Percentiles rank a stretch among this genome's conserved stretches.
These are phyloP conservation scores for Microcaecilia unicolor DNA, from an alignment of 2,797 vertebrate species.

Conservation along the genomic window DNA sequence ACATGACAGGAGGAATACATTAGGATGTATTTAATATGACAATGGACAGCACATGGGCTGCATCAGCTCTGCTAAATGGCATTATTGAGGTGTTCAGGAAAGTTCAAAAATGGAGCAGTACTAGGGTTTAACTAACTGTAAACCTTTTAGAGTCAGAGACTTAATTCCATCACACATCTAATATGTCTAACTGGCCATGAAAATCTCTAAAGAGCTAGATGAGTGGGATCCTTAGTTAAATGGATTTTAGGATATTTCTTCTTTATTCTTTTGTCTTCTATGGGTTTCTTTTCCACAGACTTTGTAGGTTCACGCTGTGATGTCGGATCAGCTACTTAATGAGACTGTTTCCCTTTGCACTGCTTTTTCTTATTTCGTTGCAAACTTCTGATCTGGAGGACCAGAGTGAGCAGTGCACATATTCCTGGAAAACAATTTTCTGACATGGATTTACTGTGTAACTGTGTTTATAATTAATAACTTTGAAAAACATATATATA, in stretches of 20 bases:
- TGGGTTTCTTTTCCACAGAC: slow-evolving; percentile 2
- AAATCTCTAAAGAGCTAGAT: too few relatives aligned
- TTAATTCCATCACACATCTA: too few relatives aligned
- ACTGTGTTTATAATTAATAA: slow-evolving; percentile 13
- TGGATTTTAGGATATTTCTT: slow-evolving; percentile 6
- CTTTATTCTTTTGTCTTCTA: slow-evolving; percentile 2
- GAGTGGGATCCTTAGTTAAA: too few relatives aligned
- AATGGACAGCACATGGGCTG: too few relatives aligned
- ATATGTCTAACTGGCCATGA: too few relatives aligned
- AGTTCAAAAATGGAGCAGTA: too few relatives aligned
- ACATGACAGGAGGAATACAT: slow-evolving; percentile 8
- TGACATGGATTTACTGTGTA: background rate
- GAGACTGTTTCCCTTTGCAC: slow-evolving; percentile 4
- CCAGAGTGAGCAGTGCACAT: background rate
- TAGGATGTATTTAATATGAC: slow-evolving; percentile 14
- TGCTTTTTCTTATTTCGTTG: background rate
- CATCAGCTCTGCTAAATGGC: too few relatives aligned
- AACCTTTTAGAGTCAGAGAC: too few relatives aligned
- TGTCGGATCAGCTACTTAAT: slow-evolving; percentile 19
- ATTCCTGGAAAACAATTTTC: background rate
- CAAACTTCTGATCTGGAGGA: background rate
- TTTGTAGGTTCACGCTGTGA: background rate
- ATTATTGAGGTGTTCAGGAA: too few relatives aligned
- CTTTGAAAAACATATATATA: background rate
- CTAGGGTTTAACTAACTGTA: too few relatives aligned